Evolutionary conservation across 2,888 invertebrate species (phyloP).

Genomic region (Chaitophorus viminalis): DNA sequence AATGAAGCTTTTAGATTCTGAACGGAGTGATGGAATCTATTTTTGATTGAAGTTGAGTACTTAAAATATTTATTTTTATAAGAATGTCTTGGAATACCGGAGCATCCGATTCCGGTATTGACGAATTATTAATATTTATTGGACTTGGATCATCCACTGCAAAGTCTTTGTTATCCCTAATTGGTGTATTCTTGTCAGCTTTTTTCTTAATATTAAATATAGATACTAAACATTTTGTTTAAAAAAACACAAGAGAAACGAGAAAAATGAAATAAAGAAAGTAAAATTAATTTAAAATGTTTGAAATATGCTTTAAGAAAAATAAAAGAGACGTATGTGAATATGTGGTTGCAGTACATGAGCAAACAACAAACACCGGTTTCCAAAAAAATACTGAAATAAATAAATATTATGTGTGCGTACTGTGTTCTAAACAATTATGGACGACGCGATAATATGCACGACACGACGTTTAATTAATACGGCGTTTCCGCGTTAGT

Average conservation of each 20-base stretch:
- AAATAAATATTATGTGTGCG: no score
- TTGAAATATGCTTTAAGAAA: neutral
- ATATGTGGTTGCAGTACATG: no score
- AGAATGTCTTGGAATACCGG: constrained; percentile 9
- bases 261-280: neutral
- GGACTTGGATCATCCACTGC: neutral
- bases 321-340: no score
- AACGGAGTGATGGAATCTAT: no score
- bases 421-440: no score
- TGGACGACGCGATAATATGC: no score
- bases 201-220: neutral
- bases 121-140: neutral
- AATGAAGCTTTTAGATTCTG: constrained; percentile 15
- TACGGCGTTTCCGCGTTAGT: no score
- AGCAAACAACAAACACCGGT: no score
- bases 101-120: neutral
- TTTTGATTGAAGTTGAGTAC: constrained; percentile 11
- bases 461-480: no score
- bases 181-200: neutral
- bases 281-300: neutral
- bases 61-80: constrained; percentile 21
- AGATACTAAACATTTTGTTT: neutral
- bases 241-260: no score
- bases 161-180: neutral
- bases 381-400: no score